Evolutionary conservation across 2,113 vertebrate species (phyloP).

Genomic region (Gopherus evgoodei): DNA sequence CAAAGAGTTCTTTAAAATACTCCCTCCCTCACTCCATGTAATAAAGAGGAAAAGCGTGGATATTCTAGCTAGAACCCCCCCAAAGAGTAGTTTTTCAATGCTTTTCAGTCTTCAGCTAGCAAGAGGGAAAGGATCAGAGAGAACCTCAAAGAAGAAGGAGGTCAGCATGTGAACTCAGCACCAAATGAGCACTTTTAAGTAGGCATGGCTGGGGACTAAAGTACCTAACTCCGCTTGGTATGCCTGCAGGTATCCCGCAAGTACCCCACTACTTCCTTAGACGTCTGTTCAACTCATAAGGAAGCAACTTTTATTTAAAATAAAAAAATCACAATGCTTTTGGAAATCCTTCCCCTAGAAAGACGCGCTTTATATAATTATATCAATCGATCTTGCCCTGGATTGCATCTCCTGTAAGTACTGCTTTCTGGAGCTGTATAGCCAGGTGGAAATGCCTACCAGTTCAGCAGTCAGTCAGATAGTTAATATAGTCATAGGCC

Average conservation of each 20-base stretch:
- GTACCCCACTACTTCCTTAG: neutral
- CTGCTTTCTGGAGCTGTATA: neutral
- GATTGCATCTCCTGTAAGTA: neutral
- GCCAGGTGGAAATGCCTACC: neutral
- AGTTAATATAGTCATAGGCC: rapidly evolving
- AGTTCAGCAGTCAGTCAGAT: neutral
- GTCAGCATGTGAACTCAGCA: neutral
- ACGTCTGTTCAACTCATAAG: neutral
- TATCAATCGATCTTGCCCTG: neutral
- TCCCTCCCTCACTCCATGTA: neutral
- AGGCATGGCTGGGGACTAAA: neutral
- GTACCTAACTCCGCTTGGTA: neutral
- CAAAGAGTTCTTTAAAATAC: neutral
- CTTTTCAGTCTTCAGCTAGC: constrained; percentile 10
- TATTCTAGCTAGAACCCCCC: neutral
- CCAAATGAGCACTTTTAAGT: neutral
- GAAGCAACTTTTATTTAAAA: neutral
- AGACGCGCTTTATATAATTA: neutral
- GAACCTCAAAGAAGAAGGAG: neutral
- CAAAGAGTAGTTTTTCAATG: constrained; percentile 2
- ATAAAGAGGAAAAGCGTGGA: neutral
- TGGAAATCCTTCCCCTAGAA: neutral
- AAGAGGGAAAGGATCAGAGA: neutral
- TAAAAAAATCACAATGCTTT: neutral
- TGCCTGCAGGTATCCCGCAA: neutral